Percentiles rank a stretch among this genome's conserved stretches.
phyloP scores from a whole-genome alignment of 1,140 invertebrate species.

The Aphelenchoides fujianensis region DNA sequence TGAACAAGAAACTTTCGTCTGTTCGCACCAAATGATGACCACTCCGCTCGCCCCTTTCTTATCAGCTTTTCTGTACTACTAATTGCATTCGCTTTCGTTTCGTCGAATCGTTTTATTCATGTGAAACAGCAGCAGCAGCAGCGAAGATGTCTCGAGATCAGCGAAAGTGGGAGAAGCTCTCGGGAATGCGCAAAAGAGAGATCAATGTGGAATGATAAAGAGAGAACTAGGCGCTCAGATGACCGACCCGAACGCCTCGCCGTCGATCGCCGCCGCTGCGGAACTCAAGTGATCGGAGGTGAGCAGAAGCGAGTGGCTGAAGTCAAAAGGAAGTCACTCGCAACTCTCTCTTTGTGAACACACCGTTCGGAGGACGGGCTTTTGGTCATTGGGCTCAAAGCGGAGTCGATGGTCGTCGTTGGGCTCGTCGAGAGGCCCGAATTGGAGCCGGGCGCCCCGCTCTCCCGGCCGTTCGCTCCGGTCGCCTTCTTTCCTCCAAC shows the following conservation, averaged over 20 bases:
- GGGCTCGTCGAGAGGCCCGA: not conserved
- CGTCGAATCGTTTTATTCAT: constrained; percentile 1
- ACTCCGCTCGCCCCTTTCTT: not conserved
- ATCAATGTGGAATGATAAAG: not conserved
- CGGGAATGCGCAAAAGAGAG: not conserved
- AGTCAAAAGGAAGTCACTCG: not conserved
- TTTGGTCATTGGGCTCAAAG: constrained; percentile 11
- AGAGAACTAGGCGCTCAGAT: not conserved
- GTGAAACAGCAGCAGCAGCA: not conserved
- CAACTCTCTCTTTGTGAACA: not conserved
- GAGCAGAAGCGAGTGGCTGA: not conserved
- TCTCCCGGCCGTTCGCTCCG: not conserved
- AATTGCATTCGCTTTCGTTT: no score
- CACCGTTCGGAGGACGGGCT: constrained; percentile 7
- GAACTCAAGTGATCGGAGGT: not conserved
- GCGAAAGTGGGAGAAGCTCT: not conserved
- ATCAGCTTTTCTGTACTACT: no score
- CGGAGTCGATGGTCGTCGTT: not conserved
- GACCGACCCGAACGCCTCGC: not conserved
- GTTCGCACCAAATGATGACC: no score
- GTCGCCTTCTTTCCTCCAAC: constrained; percentile 30
- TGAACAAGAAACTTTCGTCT: not conserved
- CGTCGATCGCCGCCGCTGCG: not conserved
- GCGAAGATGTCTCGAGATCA: not conserved
- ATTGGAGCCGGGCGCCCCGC: not conserved